Percentiles rank a stretch among this genome's conserved stretches.
phyloP scores from a whole-genome alignment of 2,113 vertebrate species.

The Myotis davidii region DNA sequence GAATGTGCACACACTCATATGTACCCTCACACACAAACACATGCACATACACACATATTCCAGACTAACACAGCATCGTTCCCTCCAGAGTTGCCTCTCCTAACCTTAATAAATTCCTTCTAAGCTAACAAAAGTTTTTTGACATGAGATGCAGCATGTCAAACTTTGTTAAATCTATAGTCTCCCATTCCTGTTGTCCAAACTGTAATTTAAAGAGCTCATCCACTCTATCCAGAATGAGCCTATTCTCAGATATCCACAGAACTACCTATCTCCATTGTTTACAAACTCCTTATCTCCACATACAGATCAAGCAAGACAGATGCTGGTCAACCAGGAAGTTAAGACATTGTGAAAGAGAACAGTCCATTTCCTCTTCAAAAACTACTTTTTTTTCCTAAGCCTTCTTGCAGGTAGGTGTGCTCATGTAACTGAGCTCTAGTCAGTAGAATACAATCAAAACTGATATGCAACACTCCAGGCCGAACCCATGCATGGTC shows the following conservation, averaged over 20 bases:
- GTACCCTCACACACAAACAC: background rate
- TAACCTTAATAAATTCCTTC: background rate
- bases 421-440: background rate
- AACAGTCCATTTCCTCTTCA: background rate
- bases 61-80: background rate
- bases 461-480: background rate
- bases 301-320: background rate
- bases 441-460: background rate
- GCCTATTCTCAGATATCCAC: background rate
- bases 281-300: background rate
- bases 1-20: background rate
- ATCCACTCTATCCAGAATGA: background rate
- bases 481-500: background rate
- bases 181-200: background rate
- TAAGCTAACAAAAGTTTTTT: background rate
- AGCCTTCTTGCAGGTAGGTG: background rate
- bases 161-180: background rate
- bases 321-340: background rate
- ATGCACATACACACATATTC: background rate
- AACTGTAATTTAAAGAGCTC: background rate
- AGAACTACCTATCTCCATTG: background rate
- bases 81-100: background rate
- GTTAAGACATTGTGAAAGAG: background rate
- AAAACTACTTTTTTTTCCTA: conserved; percentile 18
- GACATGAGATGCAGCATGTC: background rate